Evolutionary conservation across 2,797 vertebrate genomes (phyloP).

Genomic region (Nyctibius grandis): DNA sequence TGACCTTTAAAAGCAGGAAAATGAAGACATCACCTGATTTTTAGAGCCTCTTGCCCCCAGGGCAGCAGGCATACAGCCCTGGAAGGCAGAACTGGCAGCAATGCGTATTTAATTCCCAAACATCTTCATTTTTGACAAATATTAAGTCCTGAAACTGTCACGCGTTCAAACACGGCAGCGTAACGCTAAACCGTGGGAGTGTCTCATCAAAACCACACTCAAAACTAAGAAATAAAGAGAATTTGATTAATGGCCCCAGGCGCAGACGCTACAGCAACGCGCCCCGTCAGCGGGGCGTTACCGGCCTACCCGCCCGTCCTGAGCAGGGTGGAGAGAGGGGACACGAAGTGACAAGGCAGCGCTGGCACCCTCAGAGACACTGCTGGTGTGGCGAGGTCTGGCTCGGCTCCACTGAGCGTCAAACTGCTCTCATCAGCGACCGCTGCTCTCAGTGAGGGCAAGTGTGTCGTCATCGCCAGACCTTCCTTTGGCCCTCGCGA

Average conservation of each 20-base stretch:
- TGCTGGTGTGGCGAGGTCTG: background rate
- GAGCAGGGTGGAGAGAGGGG: background rate
- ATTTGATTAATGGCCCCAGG: accelerated
- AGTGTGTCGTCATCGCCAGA: constrained; percentile 61
- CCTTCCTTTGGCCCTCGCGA: background rate
- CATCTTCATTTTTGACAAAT: background rate
- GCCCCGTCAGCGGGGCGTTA: accelerated
- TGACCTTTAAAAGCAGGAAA: background rate
- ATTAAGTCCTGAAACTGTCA: accelerated
- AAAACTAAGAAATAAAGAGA: accelerated
- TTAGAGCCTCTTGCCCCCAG: background rate
- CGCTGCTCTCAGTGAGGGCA: constrained; percentile 54
- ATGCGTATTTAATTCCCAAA: background rate
- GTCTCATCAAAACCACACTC: accelerated
- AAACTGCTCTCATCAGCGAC: constrained; percentile 33
- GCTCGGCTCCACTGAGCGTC: constrained; percentile 57
- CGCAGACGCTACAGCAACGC: accelerated
- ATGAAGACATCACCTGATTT: background rate
- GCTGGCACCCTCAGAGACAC: background rate
- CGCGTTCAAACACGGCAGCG: background rate
- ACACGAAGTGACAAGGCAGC: background rate
- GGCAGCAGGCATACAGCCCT: background rate
- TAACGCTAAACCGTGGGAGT: accelerated
- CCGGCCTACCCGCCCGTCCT: accelerated
- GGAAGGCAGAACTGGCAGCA: background rate